Evolutionary conservation across 2,113 vertebrate genomes (phyloP), one percentile per base, ranked within the genome.

Genomic region (Pica pica): DNA sequence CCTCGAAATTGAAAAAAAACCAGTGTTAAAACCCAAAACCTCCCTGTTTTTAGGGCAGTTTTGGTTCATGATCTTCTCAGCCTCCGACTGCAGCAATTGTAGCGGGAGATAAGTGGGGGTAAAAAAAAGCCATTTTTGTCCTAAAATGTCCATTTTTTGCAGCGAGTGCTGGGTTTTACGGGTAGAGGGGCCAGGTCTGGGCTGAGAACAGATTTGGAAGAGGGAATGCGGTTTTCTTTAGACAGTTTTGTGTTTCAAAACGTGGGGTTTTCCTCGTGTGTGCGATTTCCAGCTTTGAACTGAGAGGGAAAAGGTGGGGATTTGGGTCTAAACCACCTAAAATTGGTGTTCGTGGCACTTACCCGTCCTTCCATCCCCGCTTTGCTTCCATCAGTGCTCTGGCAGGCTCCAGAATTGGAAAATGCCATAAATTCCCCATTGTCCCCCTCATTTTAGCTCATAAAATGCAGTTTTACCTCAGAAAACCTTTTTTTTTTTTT

Each of bases 151-250:
- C 4, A 7, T 13, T 70, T 70, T 70, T 52, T 24, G 27, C 49
- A 22, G 10, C 8, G 7, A 4, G 3, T 7, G 4, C 7, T 30
- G 35, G 19, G 19, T 23, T 70, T 41, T 7, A 22, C 7, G 2
- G 10, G 7, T 9, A 44, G 44, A 16, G 3, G 15, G 11, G 63
- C 14, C 14, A 4, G 4, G 21, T 44, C 41, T 5, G 21, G 30
- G 7, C 9, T 18, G 15, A 33, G 12, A 65, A 24, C 30, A 9
- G 11, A 9, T 24, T 65, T 24, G 22, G 22, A 24, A n/a, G 16
- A 46, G 31, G 31, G 31, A 46, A n/a, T 18, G 7, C 26, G 30
- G 7, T 31, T 44, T 65, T 17, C 11, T 26, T 24, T 18, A 16
- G 21, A 17, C 4, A 18, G 7, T 65, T 65, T 1, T 23, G 16